Conservation (phyloP, 2,888 invertebrate genomes). For the Drosophila gaucha region DNA sequence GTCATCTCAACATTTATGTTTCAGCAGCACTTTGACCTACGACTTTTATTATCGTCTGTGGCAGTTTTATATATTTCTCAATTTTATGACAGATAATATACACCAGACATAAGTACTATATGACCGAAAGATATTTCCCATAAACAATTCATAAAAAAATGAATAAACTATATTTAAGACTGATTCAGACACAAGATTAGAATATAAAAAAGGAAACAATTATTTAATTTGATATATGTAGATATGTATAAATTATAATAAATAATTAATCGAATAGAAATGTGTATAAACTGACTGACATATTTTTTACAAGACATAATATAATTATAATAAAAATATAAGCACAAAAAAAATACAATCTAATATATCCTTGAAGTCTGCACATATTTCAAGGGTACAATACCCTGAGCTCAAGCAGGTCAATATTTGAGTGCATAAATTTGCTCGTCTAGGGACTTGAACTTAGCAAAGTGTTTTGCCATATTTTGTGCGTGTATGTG, state of each 20-base stretch:
- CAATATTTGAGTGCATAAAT: constrained; percentile 20
- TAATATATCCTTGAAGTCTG: no score
- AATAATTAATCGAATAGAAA: no score
- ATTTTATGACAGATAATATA: constrained; percentile 2
- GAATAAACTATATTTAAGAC: no score
- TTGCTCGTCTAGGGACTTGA: constrained; percentile 8
- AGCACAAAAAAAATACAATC: no score
- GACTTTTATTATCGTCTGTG: rapidly evolving
- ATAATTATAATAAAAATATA: no score
- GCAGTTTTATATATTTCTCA: background rate
- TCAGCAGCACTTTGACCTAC: background rate
- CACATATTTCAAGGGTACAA: background rate
- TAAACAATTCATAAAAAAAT: background rate
- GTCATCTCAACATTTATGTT: background rate
- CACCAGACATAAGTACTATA: background rate
- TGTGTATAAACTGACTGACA: no score
- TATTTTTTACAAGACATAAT: no score
- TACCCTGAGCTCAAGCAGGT: background rate
- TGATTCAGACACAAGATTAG: no score
- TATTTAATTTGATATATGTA: no score
- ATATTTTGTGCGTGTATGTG: no score
- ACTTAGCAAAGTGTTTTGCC: constrained; percentile 31
- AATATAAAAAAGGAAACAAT: no score
- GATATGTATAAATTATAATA: no score
- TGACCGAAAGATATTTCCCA: background rate